Evolutionary conservation across 1,140 invertebrate genomes (phyloP).

Genomic region (Nomia melanderi): DNA sequence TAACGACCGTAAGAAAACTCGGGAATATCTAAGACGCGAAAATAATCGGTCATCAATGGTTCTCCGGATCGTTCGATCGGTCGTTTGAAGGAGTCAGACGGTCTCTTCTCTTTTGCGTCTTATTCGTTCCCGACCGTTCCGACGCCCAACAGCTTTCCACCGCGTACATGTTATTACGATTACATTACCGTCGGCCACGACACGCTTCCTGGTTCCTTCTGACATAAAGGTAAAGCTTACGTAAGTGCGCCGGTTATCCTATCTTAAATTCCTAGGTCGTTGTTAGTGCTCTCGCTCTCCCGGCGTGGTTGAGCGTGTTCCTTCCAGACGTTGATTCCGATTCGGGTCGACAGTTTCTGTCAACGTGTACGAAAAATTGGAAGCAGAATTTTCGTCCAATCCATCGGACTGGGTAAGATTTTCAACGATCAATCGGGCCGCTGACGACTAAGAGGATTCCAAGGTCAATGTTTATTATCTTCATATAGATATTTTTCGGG

Average conservation of each 20-base stretch:
- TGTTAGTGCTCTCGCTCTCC: conserved; percentile 22
- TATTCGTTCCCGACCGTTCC: not conserved
- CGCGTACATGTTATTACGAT: conserved; percentile 42
- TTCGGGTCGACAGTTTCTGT: not conserved
- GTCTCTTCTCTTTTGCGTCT: not conserved
- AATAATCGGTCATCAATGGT: not conserved
- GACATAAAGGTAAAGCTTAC: conserved; percentile 41
- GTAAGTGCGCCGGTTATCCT: conserved; percentile 27
- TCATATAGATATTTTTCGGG: no score
- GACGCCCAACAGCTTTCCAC: conserved; percentile 23
- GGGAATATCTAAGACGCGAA: not conserved
- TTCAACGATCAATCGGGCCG: not conserved
- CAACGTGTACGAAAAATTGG: not conserved
- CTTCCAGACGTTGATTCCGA: conserved; percentile 17
- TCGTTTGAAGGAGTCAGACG: not conserved
- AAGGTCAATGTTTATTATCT: no score
- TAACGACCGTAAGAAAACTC: no score
- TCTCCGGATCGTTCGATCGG: not conserved
- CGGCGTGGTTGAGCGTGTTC: conserved; percentile 10
- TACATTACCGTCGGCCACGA: conserved; percentile 35
- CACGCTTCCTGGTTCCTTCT: conserved; percentile 51
- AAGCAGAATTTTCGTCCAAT: not conserved
- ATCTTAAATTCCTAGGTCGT: conserved; percentile 48
- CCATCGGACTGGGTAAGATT: not conserved
- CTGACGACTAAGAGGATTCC: no score